A percentile compares a stretch with the other conserved stretches of the same genome.
phyloP scores from a whole-genome alignment of 92 coral and sea anemone genomes.

The Siderastrea radians region DNA sequence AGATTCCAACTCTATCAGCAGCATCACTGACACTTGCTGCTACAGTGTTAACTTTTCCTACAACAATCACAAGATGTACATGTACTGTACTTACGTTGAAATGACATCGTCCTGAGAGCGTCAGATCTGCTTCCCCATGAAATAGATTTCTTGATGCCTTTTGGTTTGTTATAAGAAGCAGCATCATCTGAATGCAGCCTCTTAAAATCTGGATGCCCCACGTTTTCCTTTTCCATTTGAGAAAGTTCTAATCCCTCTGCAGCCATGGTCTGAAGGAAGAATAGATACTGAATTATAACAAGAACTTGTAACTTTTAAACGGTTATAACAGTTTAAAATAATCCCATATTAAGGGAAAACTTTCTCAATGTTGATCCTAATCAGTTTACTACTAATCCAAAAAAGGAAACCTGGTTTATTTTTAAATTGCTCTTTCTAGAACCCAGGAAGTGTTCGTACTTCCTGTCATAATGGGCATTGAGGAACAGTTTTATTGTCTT shows the following conservation, averaged over 20 bases:
- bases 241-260: conserved; percentile 29
- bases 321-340: neutral
- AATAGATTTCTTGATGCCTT: conserved; percentile 46
- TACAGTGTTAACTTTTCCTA: too few relatives aligned
- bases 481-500: too few relatives aligned
- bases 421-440: neutral
- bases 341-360: neutral
- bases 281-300: neutral
- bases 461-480: too few relatives aligned
- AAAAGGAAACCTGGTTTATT: neutral
- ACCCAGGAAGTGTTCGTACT: neutral
- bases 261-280: conserved; percentile 48
- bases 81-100: conserved; percentile 44
- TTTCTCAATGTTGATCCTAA: neutral
- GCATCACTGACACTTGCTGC: too few relatives aligned
- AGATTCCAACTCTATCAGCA: too few relatives aligned
- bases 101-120: conserved; percentile 28
- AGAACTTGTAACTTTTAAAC: neutral
- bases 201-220: conserved; percentile 40
- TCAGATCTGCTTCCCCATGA: conserved; percentile 51
- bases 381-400: neutral
- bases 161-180: conserved; percentile 29
- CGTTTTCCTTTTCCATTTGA: conserved; percentile 18
- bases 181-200: conserved; percentile 67
- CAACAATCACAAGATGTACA: too few relatives aligned